Evolutionary conservation across 2,888 invertebrate species (phyloP).

Genomic region (Apotomis turbidana): DNA sequence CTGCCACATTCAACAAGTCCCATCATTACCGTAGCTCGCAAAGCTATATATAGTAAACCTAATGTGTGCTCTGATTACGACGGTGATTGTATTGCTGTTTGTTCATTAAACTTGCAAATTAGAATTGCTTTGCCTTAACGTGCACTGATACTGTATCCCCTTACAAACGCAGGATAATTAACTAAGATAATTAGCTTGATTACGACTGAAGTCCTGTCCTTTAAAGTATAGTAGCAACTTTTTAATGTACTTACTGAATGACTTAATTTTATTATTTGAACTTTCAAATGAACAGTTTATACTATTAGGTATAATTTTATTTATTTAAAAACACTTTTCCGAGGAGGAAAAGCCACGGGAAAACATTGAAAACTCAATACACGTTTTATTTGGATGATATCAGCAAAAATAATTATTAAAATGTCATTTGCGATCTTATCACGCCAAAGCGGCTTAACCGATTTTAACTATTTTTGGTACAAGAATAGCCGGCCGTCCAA

Average conservation of each 20-base stretch:
- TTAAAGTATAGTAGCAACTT: neutral
- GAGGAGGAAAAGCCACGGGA: too few relatives aligned
- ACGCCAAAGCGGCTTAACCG: too few relatives aligned
- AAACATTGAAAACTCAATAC: too few relatives aligned
- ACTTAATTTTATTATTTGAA: neutral
- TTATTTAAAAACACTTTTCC: too few relatives aligned
- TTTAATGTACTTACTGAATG: neutral
- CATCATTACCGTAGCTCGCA: neutral
- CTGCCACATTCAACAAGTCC: slow-evolving; percentile 22
- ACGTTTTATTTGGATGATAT: too few relatives aligned
- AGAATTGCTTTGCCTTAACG: slow-evolving; percentile 12
- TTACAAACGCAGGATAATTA: neutral
- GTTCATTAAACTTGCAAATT: slow-evolving; percentile 28
- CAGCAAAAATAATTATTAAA: too few relatives aligned
- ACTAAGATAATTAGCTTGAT: neutral
- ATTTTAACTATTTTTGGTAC: too few relatives aligned
- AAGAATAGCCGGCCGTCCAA: too few relatives aligned
- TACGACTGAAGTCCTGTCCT: neutral
- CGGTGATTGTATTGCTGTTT: slow-evolving; percentile 27
- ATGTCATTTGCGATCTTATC: too few relatives aligned
- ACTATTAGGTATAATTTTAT: too few relatives aligned
- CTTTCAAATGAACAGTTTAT: too few relatives aligned
- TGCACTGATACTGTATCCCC: slow-evolving; percentile 7
- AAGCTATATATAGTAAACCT: neutral
- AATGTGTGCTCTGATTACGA: slow-evolving; percentile 19